These are phyloP conservation scores for Haliclystus octoradiatus DNA, from an alignment of 30 jellyfish, hydroid and myxozoan genomes.

Conservation along the genomic window DNA sequence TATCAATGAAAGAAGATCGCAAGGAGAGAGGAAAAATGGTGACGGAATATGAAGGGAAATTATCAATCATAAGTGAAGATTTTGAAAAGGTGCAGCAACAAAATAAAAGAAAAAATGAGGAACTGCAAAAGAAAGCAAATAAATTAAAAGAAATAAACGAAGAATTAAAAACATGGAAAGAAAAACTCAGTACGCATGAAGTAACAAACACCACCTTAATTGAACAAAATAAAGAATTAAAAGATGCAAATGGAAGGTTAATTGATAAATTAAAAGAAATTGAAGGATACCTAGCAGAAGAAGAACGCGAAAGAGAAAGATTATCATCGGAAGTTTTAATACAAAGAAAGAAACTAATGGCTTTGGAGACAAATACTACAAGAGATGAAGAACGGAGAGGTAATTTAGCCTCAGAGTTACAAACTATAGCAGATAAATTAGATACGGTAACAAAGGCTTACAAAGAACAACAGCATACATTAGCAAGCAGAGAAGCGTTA, in stretches of 20 bases:
- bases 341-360: slow-evolving; percentile 22
- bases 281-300: not conserved
- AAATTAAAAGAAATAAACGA: slow-evolving; percentile 6
- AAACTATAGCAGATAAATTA: not conserved
- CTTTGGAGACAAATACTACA: not conserved
- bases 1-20: slow-evolving; percentile 2
- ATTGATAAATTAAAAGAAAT: not conserved
- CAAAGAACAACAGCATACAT: not conserved
- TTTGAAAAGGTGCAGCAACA: not conserved
- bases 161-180: slow-evolving; percentile 24
- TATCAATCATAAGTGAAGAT: not conserved
- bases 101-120: not conserved
- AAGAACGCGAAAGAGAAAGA: not conserved
- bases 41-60: not conserved
- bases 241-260: too few species aligned
- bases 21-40: slow-evolving; percentile 9
- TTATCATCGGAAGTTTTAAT: slow-evolving; percentile 25
- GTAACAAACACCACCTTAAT: slow-evolving; percentile 29
- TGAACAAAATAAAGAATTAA: slow-evolving; percentile 1
- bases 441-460: not conserved
- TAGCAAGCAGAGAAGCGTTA: not conserved
- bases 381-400: not conserved
- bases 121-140: not conserved
- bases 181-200: slow-evolving; percentile 40
- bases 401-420: not conserved